phyloP scores from a whole-genome alignment of 2,888 invertebrate genomes.

The Lottia scabra region DNA sequence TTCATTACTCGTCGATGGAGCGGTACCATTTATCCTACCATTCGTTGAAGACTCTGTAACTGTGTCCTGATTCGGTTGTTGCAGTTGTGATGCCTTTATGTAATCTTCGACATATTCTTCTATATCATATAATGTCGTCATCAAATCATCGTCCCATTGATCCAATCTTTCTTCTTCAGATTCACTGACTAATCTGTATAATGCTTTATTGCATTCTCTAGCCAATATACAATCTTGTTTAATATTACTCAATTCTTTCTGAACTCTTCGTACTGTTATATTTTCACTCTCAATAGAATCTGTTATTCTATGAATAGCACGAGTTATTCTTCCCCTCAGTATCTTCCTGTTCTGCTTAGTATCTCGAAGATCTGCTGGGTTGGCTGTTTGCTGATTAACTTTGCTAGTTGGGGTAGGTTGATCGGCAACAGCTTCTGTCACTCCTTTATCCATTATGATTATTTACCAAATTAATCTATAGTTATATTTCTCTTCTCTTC shows the following conservation, averaged over 20 bases:
- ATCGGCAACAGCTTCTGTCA: not conserved
- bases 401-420: too few species aligned
- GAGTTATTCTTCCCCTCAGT: not conserved
- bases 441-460: not conserved
- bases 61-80: too few species aligned
- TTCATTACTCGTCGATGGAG: not conserved
- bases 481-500: not conserved
- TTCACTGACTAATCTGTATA: not conserved
- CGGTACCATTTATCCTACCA: not conserved
- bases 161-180: not conserved
- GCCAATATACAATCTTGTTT: not conserved
- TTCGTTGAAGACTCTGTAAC: not conserved
- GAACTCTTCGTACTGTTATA: not conserved
- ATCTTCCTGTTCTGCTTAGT: not conserved
- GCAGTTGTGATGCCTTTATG: not conserved
- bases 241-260: not conserved
- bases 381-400: too few species aligned
- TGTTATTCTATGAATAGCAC: not conserved
- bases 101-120: not conserved
- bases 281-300: not conserved
- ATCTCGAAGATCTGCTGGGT: too few species aligned
- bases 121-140: not conserved
- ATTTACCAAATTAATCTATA: not conserved
- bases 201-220: not conserved
- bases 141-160: slow-evolving; percentile 2